These are phyloP conservation scores for Camelus dromedarius DNA, from an alignment of 2,113 vertebrate genomes.

Conservation along the genomic window DNA sequence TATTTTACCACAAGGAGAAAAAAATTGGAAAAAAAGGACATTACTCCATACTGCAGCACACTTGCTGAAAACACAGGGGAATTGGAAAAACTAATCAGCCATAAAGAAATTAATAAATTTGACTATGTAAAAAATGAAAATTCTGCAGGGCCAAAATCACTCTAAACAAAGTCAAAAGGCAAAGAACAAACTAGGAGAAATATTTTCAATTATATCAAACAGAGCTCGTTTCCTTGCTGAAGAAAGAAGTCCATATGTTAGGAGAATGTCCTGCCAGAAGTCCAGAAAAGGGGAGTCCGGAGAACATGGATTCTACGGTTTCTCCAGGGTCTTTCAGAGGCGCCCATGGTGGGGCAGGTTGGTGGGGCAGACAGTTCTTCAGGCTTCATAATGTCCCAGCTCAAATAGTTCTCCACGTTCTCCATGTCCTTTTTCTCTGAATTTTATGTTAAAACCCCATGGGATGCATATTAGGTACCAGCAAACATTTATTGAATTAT, in stretches of 20 bases:
- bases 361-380: not conserved
- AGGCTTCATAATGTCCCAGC: not conserved
- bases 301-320: not conserved
- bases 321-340: not conserved
- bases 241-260: not conserved
- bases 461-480: not conserved
- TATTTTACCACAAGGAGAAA: not conserved
- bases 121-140: not conserved
- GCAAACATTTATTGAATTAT: not conserved
- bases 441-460: not conserved
- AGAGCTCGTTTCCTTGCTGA: not conserved
- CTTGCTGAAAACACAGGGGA: not conserved
- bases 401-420: not conserved
- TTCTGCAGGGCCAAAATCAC: not conserved
- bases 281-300: not conserved
- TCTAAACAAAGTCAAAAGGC: not conserved
- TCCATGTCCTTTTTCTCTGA: not conserved
- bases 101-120: not conserved
- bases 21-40: not conserved
- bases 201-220: not conserved
- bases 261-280: not conserved
- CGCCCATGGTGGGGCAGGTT: accelerated
- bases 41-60: not conserved
- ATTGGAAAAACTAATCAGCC: not conserved
- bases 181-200: not conserved